Percentiles rank a stretch among this genome's conserved stretches.
Evolutionary conservation across 2,113 vertebrate species (phyloP).

Genomic region (Lophura nycthemera): DNA sequence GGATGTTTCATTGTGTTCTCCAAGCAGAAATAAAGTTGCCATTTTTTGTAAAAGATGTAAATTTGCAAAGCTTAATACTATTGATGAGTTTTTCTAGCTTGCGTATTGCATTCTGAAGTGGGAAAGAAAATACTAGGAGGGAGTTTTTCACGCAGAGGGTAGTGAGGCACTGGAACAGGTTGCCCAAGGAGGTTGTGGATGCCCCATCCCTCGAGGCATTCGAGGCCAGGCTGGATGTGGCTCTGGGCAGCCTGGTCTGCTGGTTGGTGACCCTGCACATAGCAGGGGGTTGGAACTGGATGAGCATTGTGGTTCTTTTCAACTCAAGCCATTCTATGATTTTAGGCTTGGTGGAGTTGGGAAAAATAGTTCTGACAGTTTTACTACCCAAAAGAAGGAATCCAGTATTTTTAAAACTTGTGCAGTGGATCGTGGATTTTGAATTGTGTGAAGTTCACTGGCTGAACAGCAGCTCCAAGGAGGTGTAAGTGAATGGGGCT

Average conservation of each 20-base stretch:
- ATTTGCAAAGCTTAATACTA: not conserved
- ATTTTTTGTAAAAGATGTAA: not conserved
- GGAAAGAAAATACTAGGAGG: not conserved
- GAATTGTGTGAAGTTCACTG: not conserved
- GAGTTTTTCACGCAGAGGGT: too few species aligned
- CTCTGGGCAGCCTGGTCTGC: too few species aligned
- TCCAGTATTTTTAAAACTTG: not conserved
- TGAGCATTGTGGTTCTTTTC: too few species aligned
- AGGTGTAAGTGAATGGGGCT: not conserved
- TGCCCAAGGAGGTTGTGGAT: too few species aligned
- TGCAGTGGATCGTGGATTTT: not conserved
- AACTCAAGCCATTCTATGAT: too few species aligned
- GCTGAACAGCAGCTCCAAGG: not conserved
- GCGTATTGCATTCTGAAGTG: not conserved
- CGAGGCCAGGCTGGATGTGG: too few species aligned
- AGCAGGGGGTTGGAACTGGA: too few species aligned
- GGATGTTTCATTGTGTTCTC: not conserved
- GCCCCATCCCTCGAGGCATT: too few species aligned
- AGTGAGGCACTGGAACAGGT: too few species aligned
- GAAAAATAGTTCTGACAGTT: not conserved
- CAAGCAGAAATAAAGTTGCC: slow-evolving; percentile 19
- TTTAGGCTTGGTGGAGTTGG: not conserved
- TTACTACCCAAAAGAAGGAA: not conserved
- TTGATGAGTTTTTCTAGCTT: not conserved
- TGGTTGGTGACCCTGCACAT: too few species aligned